Conservation (phyloP, 2,113 vertebrate species). For the Osmerus mordax region DNA sequence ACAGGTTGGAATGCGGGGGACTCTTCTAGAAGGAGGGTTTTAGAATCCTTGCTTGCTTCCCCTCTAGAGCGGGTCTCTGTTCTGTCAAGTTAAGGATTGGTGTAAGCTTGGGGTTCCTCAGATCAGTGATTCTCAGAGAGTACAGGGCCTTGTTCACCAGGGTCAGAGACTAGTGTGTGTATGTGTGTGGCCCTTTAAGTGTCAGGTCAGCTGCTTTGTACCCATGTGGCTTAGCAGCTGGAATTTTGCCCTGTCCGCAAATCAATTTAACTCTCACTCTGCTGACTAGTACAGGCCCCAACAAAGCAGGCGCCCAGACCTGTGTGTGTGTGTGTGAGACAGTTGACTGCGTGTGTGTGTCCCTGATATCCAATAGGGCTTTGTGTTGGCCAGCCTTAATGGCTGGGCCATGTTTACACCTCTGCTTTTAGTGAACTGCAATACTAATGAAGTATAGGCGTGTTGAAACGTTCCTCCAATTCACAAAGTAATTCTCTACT, state of each 20-base stretch:
- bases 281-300: constrained; percentile 46
- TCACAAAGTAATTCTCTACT: too few relatives aligned
- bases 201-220: constrained; percentile 55
- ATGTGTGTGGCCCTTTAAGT: constrained; percentile 32
- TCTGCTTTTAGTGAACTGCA: too few relatives aligned
- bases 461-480: too few relatives aligned
- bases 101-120: too few relatives aligned
- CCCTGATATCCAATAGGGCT: not conserved
- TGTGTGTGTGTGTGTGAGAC: constrained; percentile 3
- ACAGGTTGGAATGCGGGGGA: too few relatives aligned
- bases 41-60: too few relatives aligned
- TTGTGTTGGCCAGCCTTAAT: not conserved
- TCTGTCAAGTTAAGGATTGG: too few relatives aligned
- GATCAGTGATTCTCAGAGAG: too few relatives aligned
- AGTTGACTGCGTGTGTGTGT: constrained; percentile 4
- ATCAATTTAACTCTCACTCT: constrained; percentile 60
- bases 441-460: too few relatives aligned
- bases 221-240: constrained; percentile 57
- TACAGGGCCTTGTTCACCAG: too few relatives aligned
- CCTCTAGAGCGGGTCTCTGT: too few relatives aligned
- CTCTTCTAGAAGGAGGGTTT: too few relatives aligned
- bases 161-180: not conserved
- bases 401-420: not conserved
- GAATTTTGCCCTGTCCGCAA: constrained; percentile 71
- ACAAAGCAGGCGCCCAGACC: constrained; percentile 20